Evolutionary conservation across 2,888 invertebrate species (phyloP).

Genomic region (Cataglyphis altisquamis): DNA sequence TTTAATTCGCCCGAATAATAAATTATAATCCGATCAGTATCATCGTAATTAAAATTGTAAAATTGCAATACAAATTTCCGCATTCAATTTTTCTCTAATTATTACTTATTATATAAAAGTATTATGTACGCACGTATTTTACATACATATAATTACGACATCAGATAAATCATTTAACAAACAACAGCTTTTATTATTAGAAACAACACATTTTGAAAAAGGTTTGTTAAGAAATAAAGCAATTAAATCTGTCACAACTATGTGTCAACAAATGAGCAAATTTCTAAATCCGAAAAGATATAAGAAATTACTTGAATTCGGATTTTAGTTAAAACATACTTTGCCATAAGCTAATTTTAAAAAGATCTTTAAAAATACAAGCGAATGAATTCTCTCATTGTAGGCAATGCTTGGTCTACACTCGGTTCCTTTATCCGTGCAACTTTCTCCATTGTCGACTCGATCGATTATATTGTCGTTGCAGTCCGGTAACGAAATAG

Average conservation of each 20-base stretch:
- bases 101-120: neutral
- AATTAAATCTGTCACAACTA: constrained; percentile 3
- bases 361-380: constrained; percentile 27
- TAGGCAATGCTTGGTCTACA: constrained; percentile 32
- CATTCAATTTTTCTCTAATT: constrained; percentile 27
- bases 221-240: neutral
- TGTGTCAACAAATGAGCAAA: neutral
- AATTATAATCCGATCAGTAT: neutral
- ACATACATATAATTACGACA: neutral
- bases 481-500: constrained; percentile 70
- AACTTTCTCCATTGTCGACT: constrained; percentile 83
- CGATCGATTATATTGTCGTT: constrained; percentile 79
- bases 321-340: constrained; percentile 18
- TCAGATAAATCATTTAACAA: neutral
- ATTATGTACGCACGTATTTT: neutral
- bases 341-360: constrained; percentile 26
- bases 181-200: neutral
- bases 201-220: constrained; percentile 4
- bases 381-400: constrained; percentile 41
- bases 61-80: neutral
- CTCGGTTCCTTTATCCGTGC: constrained; percentile 76
- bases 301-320: neutral
- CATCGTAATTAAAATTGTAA: neutral
- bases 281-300: constrained; percentile 20
- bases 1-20: constrained; percentile 27